Evolutionary conservation across 2,113 vertebrate species (phyloP), one percentile per base, ranked within the genome.

Genomic region (Paracanthobrama guichenoti): DNA sequence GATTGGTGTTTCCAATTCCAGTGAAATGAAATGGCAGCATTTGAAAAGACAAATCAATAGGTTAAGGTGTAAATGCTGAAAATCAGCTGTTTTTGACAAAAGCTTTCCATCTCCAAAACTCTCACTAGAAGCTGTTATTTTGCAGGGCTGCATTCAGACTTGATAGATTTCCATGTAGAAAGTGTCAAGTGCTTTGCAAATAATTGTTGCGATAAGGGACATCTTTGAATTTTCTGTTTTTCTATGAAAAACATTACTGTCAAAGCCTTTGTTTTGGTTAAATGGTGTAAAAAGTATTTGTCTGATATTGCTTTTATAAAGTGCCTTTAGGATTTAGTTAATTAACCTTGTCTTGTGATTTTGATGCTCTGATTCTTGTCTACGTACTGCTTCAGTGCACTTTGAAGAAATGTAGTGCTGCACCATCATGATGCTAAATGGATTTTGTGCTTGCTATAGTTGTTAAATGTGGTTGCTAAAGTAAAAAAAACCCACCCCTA

Each of bases 11-110:
- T 60, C 60, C 73, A 72, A 48, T 76, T 76, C n/a, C n/a, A 69
- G 35, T 48, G 46, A 53, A 60, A 74, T 28, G 26, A 81, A 81
- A 74, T 53, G 80, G 26, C 31, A 71, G 60, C 42, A 20, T 60
- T 82, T 39, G 57, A 46, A 82, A 14, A 62, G 80, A 50, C 35
- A 77, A 60, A 79, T 84, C 76, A 85, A 72, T 85, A 79, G 66
- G 50, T 79, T 79, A 60, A 46, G 18, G 76, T 26, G 55, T 73
- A 71, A 77, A 79, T 35, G 53, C 64, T 69, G 72, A 44, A 26
- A 46, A 48, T 48, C 18, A 64, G 14, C 16, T 11, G 44, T 78
- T 78, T 84, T 53, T 39, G 12, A 22, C 20, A 53, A 84, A 84
- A 69, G 14, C 46, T 77, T 24, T 69, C 28, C 35, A 48, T 24